Evolutionary conservation across 2,113 vertebrate genomes (phyloP), one percentile per base, ranked within the genome.

Genomic region (Psilopsiagon aurifrons): DNA sequence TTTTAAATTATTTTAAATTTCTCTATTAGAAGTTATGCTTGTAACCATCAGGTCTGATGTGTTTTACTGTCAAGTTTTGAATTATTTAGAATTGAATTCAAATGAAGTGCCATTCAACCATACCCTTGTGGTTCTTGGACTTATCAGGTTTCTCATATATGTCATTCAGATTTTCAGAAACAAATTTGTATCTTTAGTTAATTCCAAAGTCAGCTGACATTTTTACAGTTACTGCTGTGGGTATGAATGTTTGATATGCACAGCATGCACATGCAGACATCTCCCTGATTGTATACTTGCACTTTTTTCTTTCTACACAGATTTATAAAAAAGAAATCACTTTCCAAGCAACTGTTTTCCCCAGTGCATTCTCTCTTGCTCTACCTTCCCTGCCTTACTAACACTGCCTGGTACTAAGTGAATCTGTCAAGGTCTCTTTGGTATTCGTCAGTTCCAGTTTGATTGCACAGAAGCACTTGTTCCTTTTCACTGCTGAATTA

Each of bases 391-490:
- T 88, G 28, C 35, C 54, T 80, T 81, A 33, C 39, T 55, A 52
- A 51, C 8, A 57, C 27, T 75, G 29, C n/a, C 49, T 90, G 44
- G 20, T 83, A 88, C 44, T 85, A 59, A 86, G 78, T 62, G 52
- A 92, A 41, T 89, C 74, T 95, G 83, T 95, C 86, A 95, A 85
- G 83, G 84, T 92, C 82, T 94, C 87, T 93, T 89, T 79, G 28
- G 93, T 84, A 95, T 91, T 81, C 63, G 47, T 78, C 89, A 76
- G 24, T 81, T 70, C 35, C 68, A 93, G 88, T 88, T 86, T 96
- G 91, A 97, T 96, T 96, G 91, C 81, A 96, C 41, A 82, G 73
- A 91, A 97, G 35, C 46, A 43, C 41, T 96, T 92, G 73, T 67
- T 95, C 59, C 52, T 94, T 93, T 89, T 87, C 83, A 44, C 60